A percentile compares a stretch with the other conserved stretches of the same genome.
phyloP scores from a whole-genome alignment of 2,888 invertebrate genomes.

The Siphlonurus alternatus region DNA sequence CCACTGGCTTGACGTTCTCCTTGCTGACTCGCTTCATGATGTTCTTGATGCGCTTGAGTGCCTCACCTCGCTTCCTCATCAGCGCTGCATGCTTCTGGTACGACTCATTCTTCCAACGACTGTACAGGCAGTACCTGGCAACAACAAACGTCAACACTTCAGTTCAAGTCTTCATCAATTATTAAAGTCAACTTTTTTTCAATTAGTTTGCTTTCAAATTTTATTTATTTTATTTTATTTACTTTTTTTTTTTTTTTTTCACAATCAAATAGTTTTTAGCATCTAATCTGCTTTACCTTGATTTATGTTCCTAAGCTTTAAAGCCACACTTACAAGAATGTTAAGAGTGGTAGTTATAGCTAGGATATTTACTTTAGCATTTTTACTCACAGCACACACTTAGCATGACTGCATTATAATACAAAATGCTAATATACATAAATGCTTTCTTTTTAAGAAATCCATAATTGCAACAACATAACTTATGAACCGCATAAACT shows the following conservation, averaged over 20 bases:
- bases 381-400: neutral
- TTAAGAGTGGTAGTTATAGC: neutral
- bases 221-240: too few relatives aligned
- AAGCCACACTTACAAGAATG: neutral
- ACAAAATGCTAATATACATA: too few relatives aligned
- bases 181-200: too few relatives aligned
- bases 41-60: conserved; percentile 81
- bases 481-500: too few relatives aligned
- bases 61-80: conserved; percentile 67
- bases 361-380: neutral
- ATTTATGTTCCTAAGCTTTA: neutral
- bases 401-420: too few relatives aligned
- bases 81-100: conserved; percentile 66
- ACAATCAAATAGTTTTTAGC: too few relatives aligned
- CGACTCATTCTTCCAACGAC: conserved; percentile 91
- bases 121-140: conserved; percentile 71
- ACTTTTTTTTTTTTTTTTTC: too few relatives aligned
- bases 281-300: neutral
- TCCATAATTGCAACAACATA: too few relatives aligned
- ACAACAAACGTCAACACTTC: conserved; percentile 4
- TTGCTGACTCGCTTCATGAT: conserved; percentile 96
- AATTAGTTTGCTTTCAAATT: too few relatives aligned
- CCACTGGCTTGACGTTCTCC: conserved; percentile 94
- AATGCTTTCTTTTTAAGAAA: too few relatives aligned
- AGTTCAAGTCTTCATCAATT: too few relatives aligned